Evolutionary conservation across 2,888 invertebrate genomes (phyloP).

Genomic region (Mactromeris polynyma): DNA sequence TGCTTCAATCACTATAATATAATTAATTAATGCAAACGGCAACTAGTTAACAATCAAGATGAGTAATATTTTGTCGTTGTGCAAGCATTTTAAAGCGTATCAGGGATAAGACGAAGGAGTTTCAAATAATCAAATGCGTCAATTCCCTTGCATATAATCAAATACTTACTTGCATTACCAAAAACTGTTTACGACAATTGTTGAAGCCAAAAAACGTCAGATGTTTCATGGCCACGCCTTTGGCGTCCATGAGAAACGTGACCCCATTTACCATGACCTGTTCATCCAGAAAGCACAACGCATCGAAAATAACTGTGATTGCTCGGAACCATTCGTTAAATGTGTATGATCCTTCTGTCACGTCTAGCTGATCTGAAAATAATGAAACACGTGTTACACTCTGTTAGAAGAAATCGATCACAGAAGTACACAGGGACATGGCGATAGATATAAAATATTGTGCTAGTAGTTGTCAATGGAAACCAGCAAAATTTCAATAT

Average conservation of each 20-base stretch:
- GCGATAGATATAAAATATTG: too few species aligned
- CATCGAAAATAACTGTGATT: slow-evolving; percentile 54
- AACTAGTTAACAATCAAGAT: too few species aligned
- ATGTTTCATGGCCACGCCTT: slow-evolving; percentile 52
- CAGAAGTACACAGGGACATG: too few species aligned
- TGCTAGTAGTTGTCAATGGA: too few species aligned
- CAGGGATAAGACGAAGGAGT: neutral
- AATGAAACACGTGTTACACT: neutral
- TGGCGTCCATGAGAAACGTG: slow-evolving; percentile 63
- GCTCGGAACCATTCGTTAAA: slow-evolving; percentile 63
- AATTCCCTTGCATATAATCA: too few species aligned
- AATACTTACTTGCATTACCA: slow-evolving; percentile 57
- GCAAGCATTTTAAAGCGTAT: too few species aligned
- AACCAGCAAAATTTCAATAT: too few species aligned
- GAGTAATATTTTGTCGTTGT: too few species aligned
- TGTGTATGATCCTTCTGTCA: slow-evolving; percentile 47
- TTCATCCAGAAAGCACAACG: slow-evolving; percentile 56
- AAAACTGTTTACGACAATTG: slow-evolving; percentile 57
- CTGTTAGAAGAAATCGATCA: too few species aligned
- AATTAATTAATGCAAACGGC: too few species aligned
- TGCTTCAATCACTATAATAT: too few species aligned
- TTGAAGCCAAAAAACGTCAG: slow-evolving; percentile 57
- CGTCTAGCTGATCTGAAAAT: slow-evolving; percentile 56
- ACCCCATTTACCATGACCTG: slow-evolving; percentile 47
- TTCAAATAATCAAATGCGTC: neutral